Conservation (phyloP, 2,797 vertebrate genomes). For the Darevskia nairensis region DNA sequence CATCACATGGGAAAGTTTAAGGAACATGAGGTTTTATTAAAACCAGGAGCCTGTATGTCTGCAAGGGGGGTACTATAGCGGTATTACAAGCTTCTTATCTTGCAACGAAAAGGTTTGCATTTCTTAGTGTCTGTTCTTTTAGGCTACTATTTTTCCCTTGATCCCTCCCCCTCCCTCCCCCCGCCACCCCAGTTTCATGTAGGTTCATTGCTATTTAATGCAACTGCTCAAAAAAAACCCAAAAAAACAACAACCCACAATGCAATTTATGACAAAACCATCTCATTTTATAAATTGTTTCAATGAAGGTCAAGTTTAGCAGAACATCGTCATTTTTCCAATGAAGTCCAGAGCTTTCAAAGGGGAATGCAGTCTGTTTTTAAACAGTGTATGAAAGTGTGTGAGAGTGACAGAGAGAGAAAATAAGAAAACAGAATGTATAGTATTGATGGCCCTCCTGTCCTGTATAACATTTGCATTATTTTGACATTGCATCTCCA, state of each 20-base stretch:
- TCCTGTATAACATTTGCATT: background rate
- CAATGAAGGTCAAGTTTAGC: slow-evolving; percentile 53
- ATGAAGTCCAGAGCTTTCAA: background rate
- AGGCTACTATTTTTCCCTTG: slow-evolving; percentile 29
- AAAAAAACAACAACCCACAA: no score
- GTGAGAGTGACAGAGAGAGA: background rate
- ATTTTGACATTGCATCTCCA: background rate
- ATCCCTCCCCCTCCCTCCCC: background rate
- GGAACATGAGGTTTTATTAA: slow-evolving; percentile 81
- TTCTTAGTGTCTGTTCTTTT: slow-evolving; percentile 66
- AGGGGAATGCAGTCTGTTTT: slow-evolving; percentile 18
- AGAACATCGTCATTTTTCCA: slow-evolving; percentile 52
- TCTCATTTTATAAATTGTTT: slow-evolving; percentile 20
- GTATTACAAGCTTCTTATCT: slow-evolving; percentile 73
- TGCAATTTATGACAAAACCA: slow-evolving; percentile 48
- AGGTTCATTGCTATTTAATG: slow-evolving; percentile 61
- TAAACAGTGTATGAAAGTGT: background rate
- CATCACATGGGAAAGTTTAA: slow-evolving; percentile 79
- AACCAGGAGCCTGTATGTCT: slow-evolving; percentile 73
- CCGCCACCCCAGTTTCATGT: slow-evolving; percentile 13
- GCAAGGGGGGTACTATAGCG: slow-evolving; percentile 71
- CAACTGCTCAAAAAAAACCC: no score
- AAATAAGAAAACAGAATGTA: background rate
- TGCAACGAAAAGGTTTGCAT: slow-evolving; percentile 67
- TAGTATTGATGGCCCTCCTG: fast-evolving